A percentile compares a stretch with the other conserved stretches of the same genome.
These are phyloP conservation scores for Sarcophaga rosellei DNA, from an alignment of 2,888 invertebrate genomes.

Conservation along the genomic window DNA sequence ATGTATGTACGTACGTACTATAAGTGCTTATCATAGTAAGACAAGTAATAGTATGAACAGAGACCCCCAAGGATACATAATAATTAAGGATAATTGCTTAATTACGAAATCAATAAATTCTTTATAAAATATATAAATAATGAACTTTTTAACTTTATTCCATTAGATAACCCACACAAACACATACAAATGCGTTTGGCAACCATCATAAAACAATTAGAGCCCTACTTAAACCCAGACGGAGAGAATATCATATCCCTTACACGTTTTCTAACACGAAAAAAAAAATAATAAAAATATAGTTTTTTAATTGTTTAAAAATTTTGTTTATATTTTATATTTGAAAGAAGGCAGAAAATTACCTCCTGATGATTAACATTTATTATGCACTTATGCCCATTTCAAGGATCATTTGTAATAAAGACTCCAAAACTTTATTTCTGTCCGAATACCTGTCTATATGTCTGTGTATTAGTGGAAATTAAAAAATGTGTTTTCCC, in stretches of 20 bases:
- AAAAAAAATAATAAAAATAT: background rate
- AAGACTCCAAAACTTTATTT: no score
- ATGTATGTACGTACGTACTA: background rate
- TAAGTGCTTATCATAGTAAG: background rate
- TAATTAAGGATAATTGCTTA: constrained; percentile 72
- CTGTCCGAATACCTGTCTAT: no score
- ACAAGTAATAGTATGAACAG: constrained; percentile 12
- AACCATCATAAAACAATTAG: constrained; percentile 1
- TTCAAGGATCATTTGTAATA: no score
- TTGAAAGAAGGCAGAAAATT: no score
- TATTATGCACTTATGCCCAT: no score
- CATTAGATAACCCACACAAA: constrained; percentile 15
- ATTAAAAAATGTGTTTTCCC: no score
- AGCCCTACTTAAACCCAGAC: background rate
- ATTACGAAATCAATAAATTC: constrained; percentile 72
- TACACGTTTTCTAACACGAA: background rate
- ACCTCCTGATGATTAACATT: no score
- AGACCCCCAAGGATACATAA: constrained; percentile 69
- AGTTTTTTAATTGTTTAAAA: constrained; percentile 18
- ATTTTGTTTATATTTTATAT: background rate
- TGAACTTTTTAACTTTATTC: constrained; percentile 53
- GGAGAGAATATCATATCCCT: constrained; percentile 13
- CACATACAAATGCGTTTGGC: constrained; percentile 2
- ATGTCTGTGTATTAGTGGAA: no score
- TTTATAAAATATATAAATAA: constrained; percentile 63